A percentile compares a stretch with the other conserved stretches of the same genome.
Conservation (phyloP, 2,113 vertebrate species). For the Oenanthe melanoleuca region DNA sequence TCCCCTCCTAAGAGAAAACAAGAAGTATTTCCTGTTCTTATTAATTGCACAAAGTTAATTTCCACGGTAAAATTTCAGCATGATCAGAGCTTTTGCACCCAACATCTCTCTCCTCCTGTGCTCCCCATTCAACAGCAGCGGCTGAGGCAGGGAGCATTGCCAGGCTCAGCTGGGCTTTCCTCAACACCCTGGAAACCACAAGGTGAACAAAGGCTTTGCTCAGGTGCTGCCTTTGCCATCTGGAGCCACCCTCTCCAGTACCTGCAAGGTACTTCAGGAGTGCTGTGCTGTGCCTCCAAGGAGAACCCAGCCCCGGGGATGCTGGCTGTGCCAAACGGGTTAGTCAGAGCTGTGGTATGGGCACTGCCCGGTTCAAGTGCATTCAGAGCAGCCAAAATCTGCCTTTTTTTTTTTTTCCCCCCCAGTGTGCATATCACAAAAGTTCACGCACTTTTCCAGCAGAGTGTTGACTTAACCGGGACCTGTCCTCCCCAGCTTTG, state of each 20-base stretch:
- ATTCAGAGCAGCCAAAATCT: constrained; percentile 58
- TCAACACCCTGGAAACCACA: neutral
- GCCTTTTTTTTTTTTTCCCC: neutral
- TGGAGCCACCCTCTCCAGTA: neutral
- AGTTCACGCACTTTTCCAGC: constrained; percentile 55
- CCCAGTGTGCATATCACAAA: constrained; percentile 10
- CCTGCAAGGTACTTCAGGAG: neutral
- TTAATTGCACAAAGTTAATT: constrained; percentile 78
- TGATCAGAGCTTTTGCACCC: constrained; percentile 30
- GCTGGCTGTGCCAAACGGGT: constrained; percentile 24
- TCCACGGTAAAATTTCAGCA: constrained; percentile 59
- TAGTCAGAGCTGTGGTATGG: constrained; percentile 71
- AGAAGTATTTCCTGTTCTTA: constrained; percentile 85
- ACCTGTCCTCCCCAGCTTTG: neutral
- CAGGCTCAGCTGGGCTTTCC: neutral
- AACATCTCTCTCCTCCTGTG: neutral
- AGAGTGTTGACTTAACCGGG: constrained; percentile 25
- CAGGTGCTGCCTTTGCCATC: neutral
- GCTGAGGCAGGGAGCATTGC: constrained; percentile 28
- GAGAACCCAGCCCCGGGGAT: constrained; percentile 21
- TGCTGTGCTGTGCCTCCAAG: constrained; percentile 4
- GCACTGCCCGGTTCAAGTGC: constrained; percentile 61
- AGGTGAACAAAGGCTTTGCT: neutral
- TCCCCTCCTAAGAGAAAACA: constrained; percentile 84
- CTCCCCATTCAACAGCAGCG: constrained; percentile 2